phyloP scores from a whole-genome alignment of 2,113 vertebrate genomes.

The Carassius auratus region DNA sequence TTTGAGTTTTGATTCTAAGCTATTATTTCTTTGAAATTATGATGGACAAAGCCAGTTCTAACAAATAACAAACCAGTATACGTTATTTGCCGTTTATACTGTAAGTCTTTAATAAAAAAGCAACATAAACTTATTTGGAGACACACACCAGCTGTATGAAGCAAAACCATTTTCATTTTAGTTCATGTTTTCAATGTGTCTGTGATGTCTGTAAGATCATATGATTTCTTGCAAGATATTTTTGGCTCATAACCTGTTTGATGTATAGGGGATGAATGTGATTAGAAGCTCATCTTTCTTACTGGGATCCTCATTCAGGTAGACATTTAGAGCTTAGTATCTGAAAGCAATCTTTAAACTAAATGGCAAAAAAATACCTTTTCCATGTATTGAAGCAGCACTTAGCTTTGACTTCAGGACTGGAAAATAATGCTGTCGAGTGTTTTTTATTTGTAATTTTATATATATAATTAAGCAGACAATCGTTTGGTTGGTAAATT shows the following conservation, averaged over 20 bases:
- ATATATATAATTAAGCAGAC: slow-evolving; percentile 62
- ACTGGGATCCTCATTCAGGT: not conserved
- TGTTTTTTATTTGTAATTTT: slow-evolving; percentile 55
- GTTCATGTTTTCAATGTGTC: not conserved
- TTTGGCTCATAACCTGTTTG: not conserved
- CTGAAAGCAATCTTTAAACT: slow-evolving; percentile 9
- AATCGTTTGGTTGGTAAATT: slow-evolving; percentile 62
- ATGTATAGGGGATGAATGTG: slow-evolving; percentile 2
- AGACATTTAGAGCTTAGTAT: not conserved
- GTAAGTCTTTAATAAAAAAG: too few relatives aligned
- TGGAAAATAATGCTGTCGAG: slow-evolving; percentile 44
- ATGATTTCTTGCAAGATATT: not conserved
- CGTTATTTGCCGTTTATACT: too few relatives aligned
- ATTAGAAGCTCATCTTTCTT: not conserved
- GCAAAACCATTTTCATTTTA: not conserved
- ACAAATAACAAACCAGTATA: too few relatives aligned
- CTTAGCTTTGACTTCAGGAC: slow-evolving; percentile 41
- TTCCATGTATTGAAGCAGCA: not conserved
- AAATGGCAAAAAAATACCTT: slow-evolving; percentile 17
- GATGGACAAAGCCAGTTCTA: too few relatives aligned
- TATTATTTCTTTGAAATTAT: too few relatives aligned
- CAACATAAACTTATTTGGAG: not conserved
- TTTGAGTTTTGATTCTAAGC: not conserved
- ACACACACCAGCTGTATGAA: not conserved
- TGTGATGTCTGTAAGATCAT: not conserved